Conservation (phyloP, 2,888 invertebrate genomes). For the Drosophila antonietae region DNA sequence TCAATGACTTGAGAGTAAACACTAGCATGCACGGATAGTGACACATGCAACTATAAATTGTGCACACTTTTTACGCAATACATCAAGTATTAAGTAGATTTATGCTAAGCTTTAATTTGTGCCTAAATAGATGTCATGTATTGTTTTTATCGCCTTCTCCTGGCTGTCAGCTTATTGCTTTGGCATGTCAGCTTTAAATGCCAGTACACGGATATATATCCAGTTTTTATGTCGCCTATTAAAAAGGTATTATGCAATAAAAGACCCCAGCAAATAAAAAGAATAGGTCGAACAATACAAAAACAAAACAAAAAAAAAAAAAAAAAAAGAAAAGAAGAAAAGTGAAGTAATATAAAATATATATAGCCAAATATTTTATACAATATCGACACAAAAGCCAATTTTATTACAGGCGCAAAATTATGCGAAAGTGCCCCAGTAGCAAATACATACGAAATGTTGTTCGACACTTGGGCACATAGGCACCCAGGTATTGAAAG, state of each 20-base stretch:
- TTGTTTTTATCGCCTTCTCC: constrained; percentile 14
- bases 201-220: constrained; percentile 32
- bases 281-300: not conserved
- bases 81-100: constrained; percentile 5
- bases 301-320: not conserved
- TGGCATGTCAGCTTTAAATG: constrained; percentile 43
- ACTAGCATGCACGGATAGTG: constrained; percentile 11
- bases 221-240: constrained; percentile 53
- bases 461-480: not conserved
- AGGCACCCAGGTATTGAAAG: not conserved
- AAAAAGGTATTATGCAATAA: constrained; percentile 64
- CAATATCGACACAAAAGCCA: constrained; percentile 62
- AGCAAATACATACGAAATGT: constrained; percentile 12
- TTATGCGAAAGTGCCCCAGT: constrained; percentile 46
- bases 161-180: constrained; percentile 20
- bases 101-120: constrained; percentile 26
- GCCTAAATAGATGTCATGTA: constrained; percentile 7
- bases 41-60: constrained; percentile 31
- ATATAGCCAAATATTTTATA: constrained; percentile 31
- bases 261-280: constrained; percentile 18
- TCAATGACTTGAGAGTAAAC: constrained; percentile 21
- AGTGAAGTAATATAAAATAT: constrained; percentile 48
- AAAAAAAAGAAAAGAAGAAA: not conserved
- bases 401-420: constrained; percentile 64
- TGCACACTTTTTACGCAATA: constrained; percentile 22